Base-by-base conservation (phyloP, 1,140 invertebrate species). In the Phthorimaea operculella region DNA sequence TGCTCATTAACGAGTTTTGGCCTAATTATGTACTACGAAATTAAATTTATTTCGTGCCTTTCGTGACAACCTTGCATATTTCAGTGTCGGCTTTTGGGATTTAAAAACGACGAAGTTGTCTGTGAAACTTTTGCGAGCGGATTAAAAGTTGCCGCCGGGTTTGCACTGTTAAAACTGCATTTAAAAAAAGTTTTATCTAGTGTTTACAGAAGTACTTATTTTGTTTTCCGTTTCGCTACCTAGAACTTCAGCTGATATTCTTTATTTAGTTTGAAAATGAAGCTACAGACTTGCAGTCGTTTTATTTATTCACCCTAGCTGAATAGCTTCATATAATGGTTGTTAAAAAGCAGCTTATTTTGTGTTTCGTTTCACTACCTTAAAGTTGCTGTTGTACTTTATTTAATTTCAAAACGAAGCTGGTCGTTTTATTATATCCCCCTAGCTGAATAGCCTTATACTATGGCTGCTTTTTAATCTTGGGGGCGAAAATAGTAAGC, bases 131-230 rank as follows among this genome's bases (percentile, higher is more conserved):
- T 70, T 51, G 63, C 57, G 60, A 63, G 62, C 63, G 71, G 71
- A 77, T 77, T 74, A 73, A 74, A 74, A 72, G 69, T 70, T 74
- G 57, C 64, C 33, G 54, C 53, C 39, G 68, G 60, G 70, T 73
- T 75, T 69, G 56, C 68, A 69, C 64, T 69, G 68, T 75, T 71
- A 65, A 67, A 74, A 70, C 59, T 72, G 70, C 59, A 69, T 72
- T 77, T 75, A 68, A 54, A 60, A 58, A 58, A 64, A 66, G 61
- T 68, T 71, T 64, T 60, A 64, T 71, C 55, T 58, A 47, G 55
- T 61, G 58, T 65, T 59, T 57, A 60, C 55, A 59, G 58, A 68
- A 68, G 62, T 59, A 54, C 44, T 47, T 47, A 47, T 17, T 47
- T 47, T 47, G 44, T 47, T 11, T 47, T 47, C 16, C 14, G 15